Evolutionary conservation across 1,140 invertebrate genomes (phyloP), one percentile per base, ranked within the genome.

Genomic region (Pantala flavescens): DNA sequence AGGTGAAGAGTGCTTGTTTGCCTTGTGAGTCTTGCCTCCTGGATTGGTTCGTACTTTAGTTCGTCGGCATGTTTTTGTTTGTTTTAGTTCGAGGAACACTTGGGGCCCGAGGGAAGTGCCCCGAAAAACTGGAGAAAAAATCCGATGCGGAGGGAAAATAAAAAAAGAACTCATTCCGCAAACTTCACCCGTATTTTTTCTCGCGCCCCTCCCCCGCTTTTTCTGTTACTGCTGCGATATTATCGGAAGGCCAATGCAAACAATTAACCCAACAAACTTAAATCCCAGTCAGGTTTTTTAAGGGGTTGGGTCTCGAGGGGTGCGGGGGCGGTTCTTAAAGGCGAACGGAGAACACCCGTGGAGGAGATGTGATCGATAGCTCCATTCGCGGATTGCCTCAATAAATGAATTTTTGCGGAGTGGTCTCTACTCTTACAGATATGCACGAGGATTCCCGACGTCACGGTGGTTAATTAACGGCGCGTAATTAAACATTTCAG

Each of bases 11-110:
- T 63, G 49, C 14, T 21, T 63, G 49, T 63, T 63, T 63, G 49
- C 49, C 49, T 63, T 63, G 49, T 12, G n/a, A 63, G 49, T 63
- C 49, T 63, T 63, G 49, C 49, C 49, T 21, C 49, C n/a, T 21
- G 49, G 16, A 63, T 63, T 21, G 49, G 49, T 21, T 63, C 49
- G 49, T 63, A 63, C 49, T 63, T 63, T 19, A 63, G n/a, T 36
- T 36, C 49, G 49, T 63, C n/a, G 49, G 49, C 49, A 36, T 63
- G 49, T 63, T 63, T 63, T 63, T 63, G 49, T 63, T 63, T 63
- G 49, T 21, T 63, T 63, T 63, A 63, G 16, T 63, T 19, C 49
- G 49, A 63, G 49, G 49, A 63, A 63, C 49, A 21, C 49, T 63
- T 21, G 14, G 49, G n/a, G 49, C 49, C n/a, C 5, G n/a, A 63